Percentiles rank a stretch among this genome's conserved stretches.
These are phyloP conservation scores for Cuculus canorus DNA, from an alignment of 2,797 vertebrate genomes.

Conservation along the genomic window DNA sequence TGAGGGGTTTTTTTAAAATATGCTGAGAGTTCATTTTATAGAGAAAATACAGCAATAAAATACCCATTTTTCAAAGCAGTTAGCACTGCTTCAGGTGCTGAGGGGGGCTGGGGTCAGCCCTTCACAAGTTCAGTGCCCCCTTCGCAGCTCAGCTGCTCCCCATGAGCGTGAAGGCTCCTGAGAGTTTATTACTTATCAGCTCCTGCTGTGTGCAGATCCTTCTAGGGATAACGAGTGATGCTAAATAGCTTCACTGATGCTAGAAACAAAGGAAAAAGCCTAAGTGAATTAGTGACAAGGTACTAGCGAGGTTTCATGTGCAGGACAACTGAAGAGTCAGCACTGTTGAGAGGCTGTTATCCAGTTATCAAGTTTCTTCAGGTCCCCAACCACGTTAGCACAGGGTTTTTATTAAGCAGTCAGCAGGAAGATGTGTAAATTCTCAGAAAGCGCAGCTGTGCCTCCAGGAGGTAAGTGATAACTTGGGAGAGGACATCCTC, in stretches of 20 bases:
- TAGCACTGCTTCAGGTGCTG: not conserved
- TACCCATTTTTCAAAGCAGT: not conserved
- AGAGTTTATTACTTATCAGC: not conserved
- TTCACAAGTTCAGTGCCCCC: too few relatives aligned
- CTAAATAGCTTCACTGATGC: not conserved
- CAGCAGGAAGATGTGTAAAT: not conserved
- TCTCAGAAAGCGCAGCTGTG: not conserved
- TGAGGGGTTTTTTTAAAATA: not conserved
- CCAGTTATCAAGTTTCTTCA: not conserved
- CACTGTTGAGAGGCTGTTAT: not conserved
- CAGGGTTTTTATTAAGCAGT: not conserved
- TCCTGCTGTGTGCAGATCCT: not conserved
- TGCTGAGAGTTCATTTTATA: not conserved
- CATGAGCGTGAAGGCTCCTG: accelerated
- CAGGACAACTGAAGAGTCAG: not conserved
- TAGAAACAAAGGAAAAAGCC: not conserved
- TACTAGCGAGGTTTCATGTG: not conserved
- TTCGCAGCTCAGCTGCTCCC: not conserved
- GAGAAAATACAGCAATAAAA: not conserved
- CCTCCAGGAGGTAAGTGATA: not conserved
- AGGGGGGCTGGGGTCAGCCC: not conserved
- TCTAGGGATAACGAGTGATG: not conserved
- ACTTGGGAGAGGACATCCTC: not conserved
- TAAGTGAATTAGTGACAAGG: not conserved
- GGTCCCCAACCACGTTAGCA: not conserved